These are phyloP conservation scores for Drosophila cardini DNA, from an alignment of 1,140 invertebrate species.

Conservation along the genomic window DNA sequence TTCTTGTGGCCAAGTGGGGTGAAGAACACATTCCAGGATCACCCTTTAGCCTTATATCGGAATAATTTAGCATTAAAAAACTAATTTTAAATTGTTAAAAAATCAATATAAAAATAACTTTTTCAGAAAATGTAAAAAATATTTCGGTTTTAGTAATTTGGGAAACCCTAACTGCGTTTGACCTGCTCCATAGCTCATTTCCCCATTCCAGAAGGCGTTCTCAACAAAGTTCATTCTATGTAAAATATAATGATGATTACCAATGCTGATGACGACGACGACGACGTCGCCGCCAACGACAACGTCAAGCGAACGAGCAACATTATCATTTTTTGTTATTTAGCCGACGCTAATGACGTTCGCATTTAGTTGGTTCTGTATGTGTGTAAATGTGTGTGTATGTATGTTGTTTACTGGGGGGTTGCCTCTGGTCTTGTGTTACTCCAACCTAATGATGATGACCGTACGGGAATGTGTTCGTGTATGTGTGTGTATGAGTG, in stretches of 20 bases:
- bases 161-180: background rate
- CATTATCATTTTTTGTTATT: constrained; percentile 84
- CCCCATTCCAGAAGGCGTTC: constrained; percentile 14
- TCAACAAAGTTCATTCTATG: constrained; percentile 50
- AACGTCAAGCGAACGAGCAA: constrained; percentile 49
- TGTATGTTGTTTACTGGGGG: constrained; percentile 11
- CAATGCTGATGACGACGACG: constrained; percentile 56
- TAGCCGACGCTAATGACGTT: constrained; percentile 81
- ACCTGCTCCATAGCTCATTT: constrained; percentile 1
- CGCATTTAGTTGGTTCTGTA: constrained; percentile 56
- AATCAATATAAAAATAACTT: too few species aligned
- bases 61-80: constrained; percentile 20
- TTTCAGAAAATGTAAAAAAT: too few species aligned
- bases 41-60: constrained; percentile 91
- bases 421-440: constrained; percentile 23
- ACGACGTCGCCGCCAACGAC: constrained; percentile 20
- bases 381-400: constrained; percentile 11
- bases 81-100: too few species aligned
- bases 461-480: constrained; percentile 55
- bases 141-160: too few species aligned
- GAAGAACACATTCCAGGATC: constrained; percentile 96
- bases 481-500: constrained; percentile 36
- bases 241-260: constrained; percentile 82
- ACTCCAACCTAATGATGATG: constrained; percentile 82
- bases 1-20: constrained; percentile 95